Percentiles rank a stretch among this genome's conserved stretches.
Conservation (phyloP, 2,888 invertebrate genomes). For the Mythimna albipuncta region DNA sequence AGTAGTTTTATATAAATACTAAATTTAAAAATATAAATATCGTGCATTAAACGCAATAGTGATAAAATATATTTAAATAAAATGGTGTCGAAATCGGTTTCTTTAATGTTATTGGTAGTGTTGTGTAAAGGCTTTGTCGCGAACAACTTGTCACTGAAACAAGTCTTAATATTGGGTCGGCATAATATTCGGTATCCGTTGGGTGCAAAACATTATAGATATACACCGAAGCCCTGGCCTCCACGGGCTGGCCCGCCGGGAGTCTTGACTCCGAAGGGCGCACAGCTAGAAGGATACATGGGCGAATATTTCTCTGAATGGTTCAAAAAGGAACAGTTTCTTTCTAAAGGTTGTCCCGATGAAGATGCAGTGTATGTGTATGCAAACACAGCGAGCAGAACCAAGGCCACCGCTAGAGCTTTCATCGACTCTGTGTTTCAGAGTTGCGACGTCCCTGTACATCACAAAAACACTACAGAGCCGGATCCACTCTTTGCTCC, state of each 20-base stretch:
- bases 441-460: slow-evolving; percentile 30
- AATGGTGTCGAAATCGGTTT: slow-evolving; percentile 34
- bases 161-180: slow-evolving; percentile 55
- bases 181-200: slow-evolving; percentile 54
- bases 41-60: neutral
- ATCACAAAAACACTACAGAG: slow-evolving; percentile 29
- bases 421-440: slow-evolving; percentile 42
- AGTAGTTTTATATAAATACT: slow-evolving; percentile 3
- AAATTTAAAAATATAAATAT: neutral
- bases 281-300: slow-evolving; percentile 47
- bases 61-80: slow-evolving; percentile 22
- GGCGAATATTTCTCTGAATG: slow-evolving; percentile 56
- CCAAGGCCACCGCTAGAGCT: slow-evolving; percentile 41
- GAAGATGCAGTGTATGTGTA: slow-evolving; percentile 44
- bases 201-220: slow-evolving; percentile 3
- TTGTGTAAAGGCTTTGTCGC: slow-evolving; percentile 12
- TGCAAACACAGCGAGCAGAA: slow-evolving; percentile 31
- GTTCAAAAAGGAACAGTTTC: slow-evolving; percentile 47
- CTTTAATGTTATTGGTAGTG: slow-evolving; percentile 22
- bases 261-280: slow-evolving; percentile 47
- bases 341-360: slow-evolving; percentile 46
- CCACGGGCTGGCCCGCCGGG: slow-evolving; percentile 8
- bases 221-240: slow-evolving; percentile 46
- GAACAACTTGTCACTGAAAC: slow-evolving; percentile 44
- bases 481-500: slow-evolving; percentile 43